Evolutionary conservation across 1,140 invertebrate genomes (phyloP), one percentile per base, ranked within the genome.

Genomic region (Rhizoglyphus robini): DNA sequence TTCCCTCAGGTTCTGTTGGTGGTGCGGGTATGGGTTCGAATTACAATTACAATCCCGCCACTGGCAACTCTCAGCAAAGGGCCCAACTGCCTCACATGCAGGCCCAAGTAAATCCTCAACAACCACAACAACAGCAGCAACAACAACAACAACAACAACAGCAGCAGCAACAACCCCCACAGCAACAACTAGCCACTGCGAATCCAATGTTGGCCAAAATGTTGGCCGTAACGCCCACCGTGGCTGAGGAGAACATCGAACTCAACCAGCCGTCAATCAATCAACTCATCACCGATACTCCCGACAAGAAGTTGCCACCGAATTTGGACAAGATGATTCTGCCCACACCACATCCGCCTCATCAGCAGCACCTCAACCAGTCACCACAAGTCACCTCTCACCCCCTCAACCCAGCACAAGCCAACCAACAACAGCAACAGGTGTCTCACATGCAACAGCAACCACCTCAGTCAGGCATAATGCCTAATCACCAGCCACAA

Each of bases 131-230:
- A 25, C 61, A 63, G 32, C 34, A 36, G 46, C 61, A 54, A 32
- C 13, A 63, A 57, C 61, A 63, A 15, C 61, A 54, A 31, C 61
- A 3, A 11, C 3, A 23, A 15, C 34, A 18, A 3, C 18, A 27
- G 5, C 20, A 34, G 27, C n/a, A n/a, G 32, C 58, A 32, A 27
- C 30, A 63, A 8, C 61, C 41, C 34, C 20, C 54, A 36, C 49
- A 62, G 23, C 20, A 54, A 8, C 67, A 69, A 46, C 65, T 72
- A 48, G 72, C 72, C 58, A 66, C 66, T 46, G 70, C 70, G 30
- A 72, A 72, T 64, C 72, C 72, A 27, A 72, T 72, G 72, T 63
- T 72, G n/a, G 69, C 70, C n/a, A 70, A 68, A 20, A 72, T 72
- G 72, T 65, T 72, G 29, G 70, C 72, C 29, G 68, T 70, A 48